phyloP scores from a whole-genome alignment of 2,888 invertebrate genomes.

The Catocala nupta region DNA sequence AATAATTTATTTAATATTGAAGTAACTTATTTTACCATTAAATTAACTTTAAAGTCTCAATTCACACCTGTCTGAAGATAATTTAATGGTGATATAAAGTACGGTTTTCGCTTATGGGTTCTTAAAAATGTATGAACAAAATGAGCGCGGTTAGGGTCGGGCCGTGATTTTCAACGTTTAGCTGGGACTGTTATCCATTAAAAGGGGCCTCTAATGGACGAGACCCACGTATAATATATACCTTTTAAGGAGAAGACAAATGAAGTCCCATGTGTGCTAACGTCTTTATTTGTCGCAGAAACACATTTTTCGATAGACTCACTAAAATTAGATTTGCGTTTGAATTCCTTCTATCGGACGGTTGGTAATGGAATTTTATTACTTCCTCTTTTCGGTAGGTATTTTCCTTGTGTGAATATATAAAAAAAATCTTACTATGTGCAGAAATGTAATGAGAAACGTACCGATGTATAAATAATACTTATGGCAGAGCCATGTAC shows the following conservation, averaged over 20 bases:
- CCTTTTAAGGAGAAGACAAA: slow-evolving; percentile 32
- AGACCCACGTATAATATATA: slow-evolving; percentile 19
- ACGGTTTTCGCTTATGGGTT: slow-evolving; percentile 22
- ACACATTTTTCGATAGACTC: slow-evolving; percentile 18
- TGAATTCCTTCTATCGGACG: slow-evolving; percentile 11
- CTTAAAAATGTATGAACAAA: slow-evolving; percentile 46
- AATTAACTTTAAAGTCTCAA: background rate
- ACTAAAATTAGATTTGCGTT: slow-evolving; percentile 29
- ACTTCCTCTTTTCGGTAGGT: slow-evolving; percentile 7
- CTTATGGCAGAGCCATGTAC: too few species aligned
- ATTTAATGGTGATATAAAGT: slow-evolving; percentile 22
- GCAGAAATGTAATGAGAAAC: background rate
- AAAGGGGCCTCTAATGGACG: slow-evolving; percentile 25
- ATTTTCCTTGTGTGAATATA: slow-evolving; percentile 3
- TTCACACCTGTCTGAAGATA: slow-evolving; percentile 14
- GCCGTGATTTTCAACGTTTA: slow-evolving; percentile 59
- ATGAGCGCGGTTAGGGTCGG: slow-evolving; percentile 32
- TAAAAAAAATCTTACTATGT: background rate
- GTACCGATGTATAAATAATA: too few species aligned
- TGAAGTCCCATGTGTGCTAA: slow-evolving; percentile 27
- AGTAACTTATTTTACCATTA: background rate
- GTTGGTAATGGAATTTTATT: slow-evolving; percentile 17
- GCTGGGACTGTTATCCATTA: slow-evolving; percentile 50
- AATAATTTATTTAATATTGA: too few species aligned
- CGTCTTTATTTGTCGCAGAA: slow-evolving; percentile 22